Evolutionary conservation across 2,113 vertebrate genomes (phyloP).

Genomic region (Psilopsiagon aymara): DNA sequence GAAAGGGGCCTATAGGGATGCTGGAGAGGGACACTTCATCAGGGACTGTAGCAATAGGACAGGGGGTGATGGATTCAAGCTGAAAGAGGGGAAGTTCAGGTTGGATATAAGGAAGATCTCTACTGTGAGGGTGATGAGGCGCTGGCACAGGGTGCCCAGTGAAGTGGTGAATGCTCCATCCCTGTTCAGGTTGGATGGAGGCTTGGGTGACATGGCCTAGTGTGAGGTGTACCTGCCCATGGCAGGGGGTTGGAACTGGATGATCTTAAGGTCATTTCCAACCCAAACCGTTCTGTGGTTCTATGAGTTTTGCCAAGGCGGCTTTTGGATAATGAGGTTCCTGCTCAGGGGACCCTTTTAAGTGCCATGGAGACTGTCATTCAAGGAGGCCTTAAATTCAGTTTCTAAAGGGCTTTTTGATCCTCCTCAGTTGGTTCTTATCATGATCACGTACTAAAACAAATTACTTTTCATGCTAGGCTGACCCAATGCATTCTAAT

Average conservation of each 20-base stretch:
- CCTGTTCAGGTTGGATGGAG: background rate
- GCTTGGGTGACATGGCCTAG: background rate
- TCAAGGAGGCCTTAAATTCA: background rate
- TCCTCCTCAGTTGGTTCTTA: background rate
- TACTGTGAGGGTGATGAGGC: background rate
- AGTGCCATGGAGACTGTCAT: background rate
- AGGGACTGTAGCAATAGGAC: background rate
- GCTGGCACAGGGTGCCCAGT: fast-evolving
- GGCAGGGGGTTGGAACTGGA: background rate
- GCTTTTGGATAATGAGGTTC: background rate
- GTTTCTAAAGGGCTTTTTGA: slow-evolving; percentile 1
- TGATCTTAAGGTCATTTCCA: background rate
- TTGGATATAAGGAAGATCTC: background rate
- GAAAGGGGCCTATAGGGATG: background rate
- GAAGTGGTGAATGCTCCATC: background rate
- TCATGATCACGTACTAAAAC: background rate
- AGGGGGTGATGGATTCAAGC: background rate
- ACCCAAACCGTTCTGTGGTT: background rate
- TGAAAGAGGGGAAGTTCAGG: background rate
- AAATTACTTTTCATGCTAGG: slow-evolving; percentile 35
- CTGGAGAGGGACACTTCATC: background rate
- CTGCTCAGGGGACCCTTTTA: background rate
- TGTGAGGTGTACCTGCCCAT: background rate
- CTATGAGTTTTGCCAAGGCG: background rate
- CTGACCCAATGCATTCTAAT: background rate